Percentiles rank a stretch among this genome's conserved stretches.
Evolutionary conservation across 2,888 invertebrate genomes (phyloP).

Genomic region (Mythimna impura): DNA sequence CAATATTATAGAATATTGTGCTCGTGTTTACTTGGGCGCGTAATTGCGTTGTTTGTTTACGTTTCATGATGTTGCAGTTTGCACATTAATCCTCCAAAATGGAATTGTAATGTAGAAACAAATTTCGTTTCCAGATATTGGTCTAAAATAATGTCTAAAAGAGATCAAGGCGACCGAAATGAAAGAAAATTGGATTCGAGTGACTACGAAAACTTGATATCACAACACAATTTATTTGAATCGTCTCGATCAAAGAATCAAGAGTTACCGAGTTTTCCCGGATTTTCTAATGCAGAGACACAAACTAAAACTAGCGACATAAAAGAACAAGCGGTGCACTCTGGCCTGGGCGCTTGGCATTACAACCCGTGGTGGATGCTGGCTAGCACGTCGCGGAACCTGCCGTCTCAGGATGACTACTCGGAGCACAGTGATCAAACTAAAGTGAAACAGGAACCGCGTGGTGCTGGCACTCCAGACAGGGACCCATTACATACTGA

Average conservation of each 20-base stretch:
- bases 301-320: slow-evolving; percentile 88
- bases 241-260: slow-evolving; percentile 84
- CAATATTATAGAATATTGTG: slow-evolving; percentile 26
- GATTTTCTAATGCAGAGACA: slow-evolving; percentile 89
- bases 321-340: slow-evolving; percentile 82
- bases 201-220: slow-evolving; percentile 88
- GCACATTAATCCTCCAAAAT: slow-evolving; percentile 33
- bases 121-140: slow-evolving; percentile 66
- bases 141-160: slow-evolving; percentile 85
- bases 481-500: slow-evolving; percentile 84
- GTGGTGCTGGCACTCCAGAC: slow-evolving; percentile 84
- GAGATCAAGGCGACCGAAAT: slow-evolving; percentile 86
- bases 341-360: slow-evolving; percentile 87
- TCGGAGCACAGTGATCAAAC: slow-evolving; percentile 85
- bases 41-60: slow-evolving; percentile 89
- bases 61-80: slow-evolving; percentile 70
- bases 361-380: slow-evolving; percentile 91
- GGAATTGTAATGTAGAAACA: slow-evolving; percentile 34
- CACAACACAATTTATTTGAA: slow-evolving; percentile 89
- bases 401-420: slow-evolving; percentile 86
- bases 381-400: slow-evolving; percentile 86
- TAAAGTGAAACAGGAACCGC: slow-evolving; percentile 87
- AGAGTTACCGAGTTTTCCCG: slow-evolving; percentile 88
- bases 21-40: slow-evolving; percentile 75
- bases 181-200: slow-evolving; percentile 87